These are phyloP conservation scores for Chaetodon auriga DNA, from an alignment of 2,113 vertebrate genomes.

Conservation along the genomic window DNA sequence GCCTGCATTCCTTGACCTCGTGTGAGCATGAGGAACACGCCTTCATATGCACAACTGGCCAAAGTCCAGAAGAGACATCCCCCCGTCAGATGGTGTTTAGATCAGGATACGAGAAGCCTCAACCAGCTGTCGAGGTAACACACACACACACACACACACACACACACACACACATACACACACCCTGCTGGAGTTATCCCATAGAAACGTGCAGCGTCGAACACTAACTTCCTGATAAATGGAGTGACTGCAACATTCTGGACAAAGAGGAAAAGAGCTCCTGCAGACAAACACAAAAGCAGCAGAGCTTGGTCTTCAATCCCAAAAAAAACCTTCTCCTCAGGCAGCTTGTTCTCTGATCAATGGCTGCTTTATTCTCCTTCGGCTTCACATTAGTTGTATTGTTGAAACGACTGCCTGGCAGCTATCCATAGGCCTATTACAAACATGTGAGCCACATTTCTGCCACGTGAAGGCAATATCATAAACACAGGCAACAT, in stretches of 20 bases:
- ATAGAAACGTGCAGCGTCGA: background rate
- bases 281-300: background rate
- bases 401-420: background rate
- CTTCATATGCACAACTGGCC: background rate
- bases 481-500: background rate
- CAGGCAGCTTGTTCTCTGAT: constrained; percentile 24
- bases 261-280: background rate
- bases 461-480: background rate
- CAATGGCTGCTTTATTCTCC: constrained; percentile 65
- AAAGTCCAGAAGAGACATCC: constrained; percentile 16
- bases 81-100: background rate
- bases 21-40: background rate
- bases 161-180: background rate
- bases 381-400: background rate
- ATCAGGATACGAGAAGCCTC: background rate
- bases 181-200: background rate
- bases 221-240: background rate
- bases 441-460: constrained; percentile 43
- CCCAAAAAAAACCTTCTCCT: constrained; percentile 16
- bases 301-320: constrained; percentile 30
- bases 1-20: constrained; percentile 9
- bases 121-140: background rate
- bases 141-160: constrained; percentile 1
- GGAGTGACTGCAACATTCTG: background rate
- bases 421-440: background rate